Evolutionary conservation across 1,140 invertebrate genomes (phyloP), one percentile per base, ranked within the genome.

Genomic region (Meloidogyne floridensis): DNA sequence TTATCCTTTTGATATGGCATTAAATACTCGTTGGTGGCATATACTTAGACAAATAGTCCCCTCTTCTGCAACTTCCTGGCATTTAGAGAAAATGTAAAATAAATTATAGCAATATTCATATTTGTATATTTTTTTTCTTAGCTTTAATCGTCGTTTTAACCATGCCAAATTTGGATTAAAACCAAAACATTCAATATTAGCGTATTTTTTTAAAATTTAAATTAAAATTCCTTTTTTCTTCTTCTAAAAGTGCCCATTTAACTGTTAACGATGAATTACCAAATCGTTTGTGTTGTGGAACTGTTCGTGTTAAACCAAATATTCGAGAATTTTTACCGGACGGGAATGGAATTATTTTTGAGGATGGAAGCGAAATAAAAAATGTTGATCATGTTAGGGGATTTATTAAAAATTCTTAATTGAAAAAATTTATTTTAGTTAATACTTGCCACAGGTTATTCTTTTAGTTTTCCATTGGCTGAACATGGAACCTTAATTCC

Each of bases 181-280:
- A 80, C 92, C 92, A 51, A 84, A 88, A 20, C 91, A 92, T 82
- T 72, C 87, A 9, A 83, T 89, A 15, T 87, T 91, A 54, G 89
- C 82, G 87, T 91, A 86, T 72, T 85, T 80, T 72, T 9, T 73
- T 90, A 8, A 84, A 87, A 51, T 87, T 87, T n/a, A 73, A 80
- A n/a, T 85, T 89, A 79, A 1, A 47, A 47, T 47, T 81, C 32
- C 32, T 87, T 87, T 87, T 83, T 59, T 74, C 18, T 59, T 32
- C 32, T 32, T 32, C 32, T 71, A 83, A 90, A 11, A 87, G 90
- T 59, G 86, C 86, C 6, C 92, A 93, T 86, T 90, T 91, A 4
- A 93, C 91, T 54, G 91, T 93, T 47, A 93, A 93, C 82, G 92
- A 93, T 84, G 92, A 92, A 70, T 85, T 93, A 15, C 91, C 92